Evolutionary conservation across 2,113 vertebrate genomes (phyloP), one percentile per base, ranked within the genome.

Genomic region (Xenus cinereus): DNA sequence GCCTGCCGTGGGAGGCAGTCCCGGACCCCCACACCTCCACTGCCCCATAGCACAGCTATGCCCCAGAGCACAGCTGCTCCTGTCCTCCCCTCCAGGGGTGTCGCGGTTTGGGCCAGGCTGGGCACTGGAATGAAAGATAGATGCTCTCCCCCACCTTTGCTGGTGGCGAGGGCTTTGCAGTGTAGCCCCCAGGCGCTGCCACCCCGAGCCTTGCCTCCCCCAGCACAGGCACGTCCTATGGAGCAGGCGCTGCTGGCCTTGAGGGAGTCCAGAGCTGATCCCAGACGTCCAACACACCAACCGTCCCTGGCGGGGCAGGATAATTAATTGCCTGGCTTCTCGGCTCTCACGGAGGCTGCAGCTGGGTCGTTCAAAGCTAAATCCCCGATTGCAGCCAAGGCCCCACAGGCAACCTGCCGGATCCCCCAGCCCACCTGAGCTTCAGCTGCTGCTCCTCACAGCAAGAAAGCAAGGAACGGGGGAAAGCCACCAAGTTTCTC

Each of bases 201-300:
- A 37, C 12, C 37, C 12, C 3, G 2, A 72, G 7, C 30, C 46
- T 57, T 35, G 12, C n/a, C 27, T 20, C 27, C 21, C 9, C 14
- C 6, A n/a, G 41, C 45, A 62, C 5, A 43, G 0, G 0, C 9
- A 14, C 1, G 1, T 60, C 1, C 0, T 18, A 37, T 0, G 1
- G 20, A 72, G 46, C 17, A 87, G 57, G 12, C 0, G 0, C 32
- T 71, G 43, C 50, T 54, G 21, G 2, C 1, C 6, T n/a, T 30
- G 39, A 51, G 56, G 53, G 39, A 57, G 16, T 43, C 22, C 64
- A 57, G 74, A 48, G 33, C 10, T 67, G 57, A 50, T 17, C 27
- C 1, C 0, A 93, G 57, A 46, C 19, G 9, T 10, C 4, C 35
- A 46, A 10, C 5, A 10, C 41, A 68, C 33, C 41, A 24, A 46